Base-by-base conservation (phyloP, 2,113 vertebrate genomes). In the Nyctibius bracteatus region DNA sequence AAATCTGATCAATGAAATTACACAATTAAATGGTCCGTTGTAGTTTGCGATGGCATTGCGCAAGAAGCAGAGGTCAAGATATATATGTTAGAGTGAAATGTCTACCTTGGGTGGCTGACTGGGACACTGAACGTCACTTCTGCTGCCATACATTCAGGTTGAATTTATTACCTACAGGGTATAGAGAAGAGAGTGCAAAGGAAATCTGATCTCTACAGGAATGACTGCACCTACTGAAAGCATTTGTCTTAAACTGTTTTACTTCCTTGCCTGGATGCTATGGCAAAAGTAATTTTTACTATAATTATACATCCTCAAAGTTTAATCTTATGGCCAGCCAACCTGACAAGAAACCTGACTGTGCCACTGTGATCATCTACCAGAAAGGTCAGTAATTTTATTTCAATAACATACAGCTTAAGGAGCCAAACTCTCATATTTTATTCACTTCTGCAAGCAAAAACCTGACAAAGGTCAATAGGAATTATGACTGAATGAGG, bases 1-100 rank as follows among this genome's bases (percentile, higher is more conserved):
- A 92, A 86, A 93, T 92, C 75, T 92, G 85, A 83, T 74, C 75
- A 71, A 86, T 81, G 55, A 86, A 95, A 94, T 88, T 15, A 57
- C 82, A 80, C 52, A 88, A 74, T 70, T 77, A 95, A 93, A 90
- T 54, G 43, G 46, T 41, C 39, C 17, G 0, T 25, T 73, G 39
- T 80, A 86, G 86, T 66, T 87, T 80, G 33, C 70, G 46, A 80
- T 70, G 39, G 14, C 14, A 55, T 25, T 1, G 1, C 43, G 11
- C 51, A 83, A 90, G 58, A 90, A 80, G 39, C 52, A 79, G 70
- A 59, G 49, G 83, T 91, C 68, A 95, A 91, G 77, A 79, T 54
- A 62, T 1, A 12, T 19, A 74, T 37, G 55, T 73, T 90, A 52
- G 33, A 91, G 52, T 14, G 41, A 94, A 80, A 33, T 12, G n/a